These are phyloP conservation scores for Perithous albicinctus DNA, from an alignment of 2,888 invertebrate species.

Conservation along the genomic window DNA sequence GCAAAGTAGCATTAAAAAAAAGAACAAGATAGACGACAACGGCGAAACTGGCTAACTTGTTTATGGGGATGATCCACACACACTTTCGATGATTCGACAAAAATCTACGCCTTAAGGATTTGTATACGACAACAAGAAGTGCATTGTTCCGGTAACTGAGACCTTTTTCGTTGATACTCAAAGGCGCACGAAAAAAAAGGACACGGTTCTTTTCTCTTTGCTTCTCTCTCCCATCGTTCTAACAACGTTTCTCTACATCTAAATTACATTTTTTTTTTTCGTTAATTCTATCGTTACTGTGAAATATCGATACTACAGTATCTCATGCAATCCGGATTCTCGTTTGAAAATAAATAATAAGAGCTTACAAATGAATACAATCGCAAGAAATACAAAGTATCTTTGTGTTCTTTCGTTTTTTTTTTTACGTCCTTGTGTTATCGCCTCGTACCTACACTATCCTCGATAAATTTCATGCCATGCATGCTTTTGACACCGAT, in stretches of 20 bases:
- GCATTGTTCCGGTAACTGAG: constrained; percentile 58
- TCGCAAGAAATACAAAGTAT: constrained; percentile 60
- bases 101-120: constrained; percentile 41
- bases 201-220: constrained; percentile 20
- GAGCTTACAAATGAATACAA: constrained; percentile 51
- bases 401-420: constrained; percentile 41
- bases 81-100: constrained; percentile 62
- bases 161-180: constrained; percentile 60
- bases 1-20: constrained; percentile 67
- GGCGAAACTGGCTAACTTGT: constrained; percentile 53
- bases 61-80: constrained; percentile 60
- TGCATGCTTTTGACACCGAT: constrained; percentile 2
- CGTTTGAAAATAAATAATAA: constrained; percentile 63
- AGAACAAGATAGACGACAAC: constrained; percentile 46
- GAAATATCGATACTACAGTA: constrained; percentile 41
- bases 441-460: constrained; percentile 27
- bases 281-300: constrained; percentile 50
- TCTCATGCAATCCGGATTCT: constrained; percentile 49
- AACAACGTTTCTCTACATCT: constrained; percentile 50
- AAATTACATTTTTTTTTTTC: constrained; percentile 42
- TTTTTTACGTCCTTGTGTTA: constrained; percentile 24
- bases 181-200: constrained; percentile 42
- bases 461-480: constrained; percentile 33
- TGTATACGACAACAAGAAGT: constrained; percentile 61
- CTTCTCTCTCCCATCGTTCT: constrained; percentile 30